Percentiles rank a stretch among this genome's conserved stretches.
Conservation (phyloP, 92 coral and sea anemone genomes). For the Siderastrea siderea region DNA sequence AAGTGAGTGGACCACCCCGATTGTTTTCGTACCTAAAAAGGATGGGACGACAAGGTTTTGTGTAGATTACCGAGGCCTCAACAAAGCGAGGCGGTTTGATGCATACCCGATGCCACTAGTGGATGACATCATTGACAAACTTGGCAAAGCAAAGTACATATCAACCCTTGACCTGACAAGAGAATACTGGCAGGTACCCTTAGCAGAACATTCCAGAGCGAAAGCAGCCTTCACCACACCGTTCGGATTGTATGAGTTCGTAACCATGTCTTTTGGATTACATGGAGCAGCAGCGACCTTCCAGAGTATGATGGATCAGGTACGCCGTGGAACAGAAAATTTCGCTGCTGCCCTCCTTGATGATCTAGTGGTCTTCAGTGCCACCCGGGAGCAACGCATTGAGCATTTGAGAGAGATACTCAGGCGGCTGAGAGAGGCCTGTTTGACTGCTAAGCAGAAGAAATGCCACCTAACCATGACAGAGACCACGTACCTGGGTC, state of each 20-base stretch:
- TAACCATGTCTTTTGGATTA: constrained; percentile 43
- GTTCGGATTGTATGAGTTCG: constrained; percentile 44
- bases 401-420: not conserved
- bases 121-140: constrained; percentile 18
- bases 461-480: constrained; percentile 12
- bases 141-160: constrained; percentile 23
- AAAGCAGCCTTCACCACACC: constrained; percentile 41
- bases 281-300: constrained; percentile 45
- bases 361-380: constrained; percentile 1
- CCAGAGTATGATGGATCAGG: constrained; percentile 45
- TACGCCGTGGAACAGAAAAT: constrained; percentile 4
- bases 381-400: not conserved
- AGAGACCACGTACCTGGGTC: constrained; percentile 13
- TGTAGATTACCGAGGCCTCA: constrained; percentile 53
- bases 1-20: constrained; percentile 46
- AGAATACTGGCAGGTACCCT: constrained; percentile 57
- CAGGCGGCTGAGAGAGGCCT: not conserved
- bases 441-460: not conserved
- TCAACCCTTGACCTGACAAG: constrained; percentile 28
- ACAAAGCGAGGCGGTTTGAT: constrained; percentile 34
- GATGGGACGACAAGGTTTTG: constrained; percentile 61
- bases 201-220: constrained; percentile 18
- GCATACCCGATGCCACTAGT: constrained; percentile 54
- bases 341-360: constrained; percentile 13
- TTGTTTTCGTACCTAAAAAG: constrained; percentile 29